Conservation (phyloP, 2,113 vertebrate genomes). For the Malurus elegans region DNA sequence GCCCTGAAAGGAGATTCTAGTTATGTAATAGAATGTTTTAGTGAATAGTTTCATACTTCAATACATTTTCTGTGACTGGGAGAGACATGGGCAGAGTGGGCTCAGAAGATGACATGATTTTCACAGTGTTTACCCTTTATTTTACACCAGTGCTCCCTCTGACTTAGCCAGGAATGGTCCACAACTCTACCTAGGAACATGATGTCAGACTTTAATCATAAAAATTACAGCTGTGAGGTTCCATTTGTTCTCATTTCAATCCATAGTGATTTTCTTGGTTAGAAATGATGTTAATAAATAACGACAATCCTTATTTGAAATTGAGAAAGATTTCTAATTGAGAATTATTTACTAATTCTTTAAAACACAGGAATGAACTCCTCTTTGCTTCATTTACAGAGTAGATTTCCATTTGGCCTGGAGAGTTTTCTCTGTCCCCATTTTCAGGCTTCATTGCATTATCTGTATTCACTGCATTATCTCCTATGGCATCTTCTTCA, state of each 20-base stretch:
- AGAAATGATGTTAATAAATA: background rate
- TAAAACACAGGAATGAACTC: background rate
- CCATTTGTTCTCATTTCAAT: background rate
- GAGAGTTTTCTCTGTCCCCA: constrained; percentile 9
- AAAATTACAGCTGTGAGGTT: background rate
- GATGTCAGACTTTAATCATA: background rate
- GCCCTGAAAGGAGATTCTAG: background rate
- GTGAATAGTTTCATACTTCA: background rate
- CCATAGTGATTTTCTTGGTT: background rate
- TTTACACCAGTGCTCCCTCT: background rate
- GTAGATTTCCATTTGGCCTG: constrained; percentile 20
- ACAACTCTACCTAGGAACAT: background rate
- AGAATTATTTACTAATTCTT: background rate
- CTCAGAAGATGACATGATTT: background rate
- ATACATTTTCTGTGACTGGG: background rate
- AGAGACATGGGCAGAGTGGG: background rate
- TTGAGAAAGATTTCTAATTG: background rate
- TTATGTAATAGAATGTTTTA: background rate
- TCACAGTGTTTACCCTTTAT: background rate
- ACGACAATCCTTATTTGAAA: background rate
- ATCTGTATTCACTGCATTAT: constrained; percentile 31
- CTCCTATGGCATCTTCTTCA: constrained; percentile 21
- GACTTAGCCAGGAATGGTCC: background rate
- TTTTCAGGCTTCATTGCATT: constrained; percentile 20
- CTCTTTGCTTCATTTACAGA: background rate